Conservation (phyloP, 2,888 invertebrate species). For the Andricus curvator region DNA sequence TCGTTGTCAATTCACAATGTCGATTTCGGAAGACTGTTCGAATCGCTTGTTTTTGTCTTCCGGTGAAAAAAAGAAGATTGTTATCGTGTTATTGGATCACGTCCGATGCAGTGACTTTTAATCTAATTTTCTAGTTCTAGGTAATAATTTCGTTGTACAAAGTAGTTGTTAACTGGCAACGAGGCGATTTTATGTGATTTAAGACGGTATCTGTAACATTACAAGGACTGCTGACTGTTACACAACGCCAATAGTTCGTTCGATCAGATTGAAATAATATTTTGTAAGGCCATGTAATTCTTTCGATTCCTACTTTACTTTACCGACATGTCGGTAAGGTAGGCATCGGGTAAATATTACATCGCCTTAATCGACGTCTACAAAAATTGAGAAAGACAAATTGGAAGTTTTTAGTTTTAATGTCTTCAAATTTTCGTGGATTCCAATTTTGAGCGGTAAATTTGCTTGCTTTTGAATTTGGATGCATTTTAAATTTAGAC, state of each 20-base stretch:
- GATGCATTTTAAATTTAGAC: too few species aligned
- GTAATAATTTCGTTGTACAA: conserved; percentile 42
- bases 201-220: conserved; percentile 62
- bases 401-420: background rate
- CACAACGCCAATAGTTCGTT: conserved; percentile 61
- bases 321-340: too few species aligned
- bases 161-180: conserved; percentile 64
- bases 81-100: conserved; percentile 21
- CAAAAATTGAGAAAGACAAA: conserved; percentile 9
- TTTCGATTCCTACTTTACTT: too few species aligned
- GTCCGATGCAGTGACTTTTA: conserved; percentile 40
- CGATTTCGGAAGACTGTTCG: conserved; percentile 18
- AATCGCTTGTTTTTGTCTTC: conserved; percentile 13
- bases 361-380: conserved; percentile 20
- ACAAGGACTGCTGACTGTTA: conserved; percentile 71
- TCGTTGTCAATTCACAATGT: conserved; percentile 43
- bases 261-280: conserved; percentile 58
- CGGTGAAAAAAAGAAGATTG: conserved; percentile 36
- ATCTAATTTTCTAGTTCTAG: conserved; percentile 35
- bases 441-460: background rate
- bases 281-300: conserved; percentile 43
- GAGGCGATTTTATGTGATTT: conserved; percentile 56
- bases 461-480: too few species aligned
- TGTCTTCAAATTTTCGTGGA: background rate
- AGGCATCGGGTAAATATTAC: too few species aligned